These are phyloP conservation scores for Silurus asotus DNA, from an alignment of 2,113 vertebrate genomes.

Conservation along the genomic window DNA sequence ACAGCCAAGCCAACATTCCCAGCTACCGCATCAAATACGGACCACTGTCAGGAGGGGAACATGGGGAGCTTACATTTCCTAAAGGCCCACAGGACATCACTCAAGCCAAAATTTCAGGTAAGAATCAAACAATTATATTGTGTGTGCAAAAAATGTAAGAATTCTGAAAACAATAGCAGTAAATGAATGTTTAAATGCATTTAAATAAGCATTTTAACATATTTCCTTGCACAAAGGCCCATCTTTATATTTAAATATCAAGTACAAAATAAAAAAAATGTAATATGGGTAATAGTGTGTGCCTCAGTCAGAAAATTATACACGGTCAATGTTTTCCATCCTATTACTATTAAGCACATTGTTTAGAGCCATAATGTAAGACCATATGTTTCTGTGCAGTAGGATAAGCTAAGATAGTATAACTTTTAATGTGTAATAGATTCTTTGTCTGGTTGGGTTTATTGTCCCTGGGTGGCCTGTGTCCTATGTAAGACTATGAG, in stretches of 20 bases:
- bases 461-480: conserved; percentile 69
- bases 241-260: conserved; percentile 56
- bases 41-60: conserved; percentile 90
- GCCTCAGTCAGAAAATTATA: conserved; percentile 55
- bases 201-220: conserved; percentile 55
- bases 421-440: conserved; percentile 60
- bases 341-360: conserved; percentile 55
- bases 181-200: not conserved
- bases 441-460: conserved; percentile 67
- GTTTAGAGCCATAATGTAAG: conserved; percentile 56
- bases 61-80: conserved; percentile 83
- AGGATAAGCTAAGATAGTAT: conserved; percentile 60
- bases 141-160: not conserved
- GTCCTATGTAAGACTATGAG: conserved; percentile 63
- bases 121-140: not conserved
- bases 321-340: conserved; percentile 47
- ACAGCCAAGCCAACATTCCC: conserved; percentile 80
- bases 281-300: conserved; percentile 28
- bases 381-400: conserved; percentile 44
- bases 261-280: not conserved
- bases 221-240: conserved; percentile 54
- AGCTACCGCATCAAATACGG: conserved; percentile 92
- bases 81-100: conserved; percentile 80
- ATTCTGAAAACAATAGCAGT: not conserved
- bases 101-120: conserved; percentile 86